These are phyloP conservation scores for Gryon sp. DNA, from an alignment of 1,140 invertebrate genomes.

Conservation along the genomic window DNA sequence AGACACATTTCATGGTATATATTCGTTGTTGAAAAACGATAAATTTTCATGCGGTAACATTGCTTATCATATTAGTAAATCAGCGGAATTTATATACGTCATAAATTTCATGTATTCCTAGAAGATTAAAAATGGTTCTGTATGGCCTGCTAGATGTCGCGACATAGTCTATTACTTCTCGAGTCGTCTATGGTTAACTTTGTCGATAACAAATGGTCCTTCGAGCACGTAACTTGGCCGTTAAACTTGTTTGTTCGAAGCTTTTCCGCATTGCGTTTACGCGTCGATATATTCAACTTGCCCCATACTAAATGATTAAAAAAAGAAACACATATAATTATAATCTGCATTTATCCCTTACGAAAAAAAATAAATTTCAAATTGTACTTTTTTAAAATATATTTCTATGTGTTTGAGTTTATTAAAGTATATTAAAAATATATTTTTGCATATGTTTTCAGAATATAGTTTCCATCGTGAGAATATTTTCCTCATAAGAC, in stretches of 20 bases:
- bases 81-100: conserved; percentile 30
- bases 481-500: too few relatives aligned
- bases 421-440: too few relatives aligned
- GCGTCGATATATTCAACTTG: conserved; percentile 38
- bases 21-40: conserved; percentile 8
- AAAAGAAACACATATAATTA: conserved; percentile 33
- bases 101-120: conserved; percentile 40
- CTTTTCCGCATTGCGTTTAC: conserved; percentile 57
- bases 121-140: conserved; percentile 56
- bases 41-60: conserved; percentile 20
- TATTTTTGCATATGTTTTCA: too few relatives aligned
- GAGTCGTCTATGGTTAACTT: conserved; percentile 54
- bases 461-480: too few relatives aligned
- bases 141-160: conserved; percentile 50
- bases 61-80: conserved; percentile 40
- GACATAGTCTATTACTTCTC: conserved; percentile 50
- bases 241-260: conserved; percentile 50
- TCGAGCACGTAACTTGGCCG: conserved; percentile 54
- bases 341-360: too few relatives aligned
- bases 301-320: conserved; percentile 15
- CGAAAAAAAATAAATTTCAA: too few relatives aligned
- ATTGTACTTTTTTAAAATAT: too few relatives aligned
- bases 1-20: too few relatives aligned
- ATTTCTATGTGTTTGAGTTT: too few relatives aligned
- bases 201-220: conserved; percentile 56